Evolutionary conservation across 2,888 invertebrate species (phyloP), one percentile per base, ranked within the genome.

Genomic region (Dione juno): DNA sequence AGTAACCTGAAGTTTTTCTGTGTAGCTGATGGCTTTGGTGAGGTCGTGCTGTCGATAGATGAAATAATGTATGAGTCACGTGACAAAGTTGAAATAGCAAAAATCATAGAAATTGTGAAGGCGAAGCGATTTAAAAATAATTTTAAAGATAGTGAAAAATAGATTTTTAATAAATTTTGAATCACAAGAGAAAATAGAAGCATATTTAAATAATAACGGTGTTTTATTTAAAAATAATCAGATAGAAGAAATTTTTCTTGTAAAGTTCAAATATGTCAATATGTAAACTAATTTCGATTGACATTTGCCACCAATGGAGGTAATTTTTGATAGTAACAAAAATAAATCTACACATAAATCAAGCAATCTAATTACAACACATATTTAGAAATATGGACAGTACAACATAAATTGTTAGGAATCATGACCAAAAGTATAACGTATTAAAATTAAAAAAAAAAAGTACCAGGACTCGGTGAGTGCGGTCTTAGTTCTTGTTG

Each of bases 401-500:
- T 37, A 48, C 14, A 50, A 48, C 37, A 48, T 28, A 40, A 50
- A 50, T 28, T 19, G 19, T 19, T 37, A 13, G 16, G 37, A 37
- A 50, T 13, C 63, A 64, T 48, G 37, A 64, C 59, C 59, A 43
- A 45, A 61, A 50, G 37, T 11, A 28, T 50, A 11, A 14, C 13
- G 11, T 3, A 16, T 48, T 11, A 6, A 28, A 13, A 9, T 35
- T 16, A 50, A 35, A 63, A 64, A 48, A 64, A 11, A 37, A 53
- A 59, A 67, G 35, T 75, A 96, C 96, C 96, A 94, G 95, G 95
- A 84, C 94, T 94, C 63, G 96, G 96, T 76, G 97, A 97, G 79
- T 97, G 96, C 57, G 97, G 96, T 83, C 97, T 94, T 75, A 97
- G 92, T 71, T 97, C 97, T 77, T 96, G 96, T 94, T 97, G 96